Conservation (phyloP, 2,888 invertebrate species). For the Caenorhabditis sp. region DNA sequence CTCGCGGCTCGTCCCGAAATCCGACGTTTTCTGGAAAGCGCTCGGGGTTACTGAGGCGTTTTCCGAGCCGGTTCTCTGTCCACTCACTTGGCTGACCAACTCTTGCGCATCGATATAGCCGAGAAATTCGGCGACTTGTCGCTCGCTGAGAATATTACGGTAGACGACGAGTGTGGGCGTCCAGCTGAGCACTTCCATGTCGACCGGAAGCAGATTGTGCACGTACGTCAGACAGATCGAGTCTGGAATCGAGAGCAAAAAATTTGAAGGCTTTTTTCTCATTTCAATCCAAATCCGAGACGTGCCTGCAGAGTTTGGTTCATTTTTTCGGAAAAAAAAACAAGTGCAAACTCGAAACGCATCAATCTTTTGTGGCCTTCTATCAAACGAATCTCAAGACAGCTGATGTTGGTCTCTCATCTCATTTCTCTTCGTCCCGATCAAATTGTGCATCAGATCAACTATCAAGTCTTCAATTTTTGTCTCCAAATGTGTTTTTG, state of each 20-base stretch:
- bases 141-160: slow-evolving; percentile 20
- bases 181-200: slow-evolving; percentile 42
- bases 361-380: no score
- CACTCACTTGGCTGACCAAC: background rate
- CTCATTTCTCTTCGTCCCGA: no score
- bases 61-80: no score
- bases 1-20: slow-evolving; percentile 5
- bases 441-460: no score
- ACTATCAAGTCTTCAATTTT: no score
- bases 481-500: no score
- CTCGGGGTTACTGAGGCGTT: background rate
- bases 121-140: slow-evolving; percentile 17
- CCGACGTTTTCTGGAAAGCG: slow-evolving; percentile 20
- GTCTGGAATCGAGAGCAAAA: slow-evolving; percentile 10
- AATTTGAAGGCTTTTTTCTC: background rate
- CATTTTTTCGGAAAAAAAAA: no score
- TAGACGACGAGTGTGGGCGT: slow-evolving; percentile 30
- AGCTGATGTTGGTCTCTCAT: no score
- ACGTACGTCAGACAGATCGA: slow-evolving; percentile 38
- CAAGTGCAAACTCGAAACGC: no score
- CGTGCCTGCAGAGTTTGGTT: no score
- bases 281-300: no score
- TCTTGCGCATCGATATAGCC: slow-evolving; percentile 15
- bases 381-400: no score
- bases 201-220: slow-evolving; percentile 36